Evolutionary conservation across 2,888 invertebrate genomes (phyloP).

Genomic region (Cacoxenus indagator): DNA sequence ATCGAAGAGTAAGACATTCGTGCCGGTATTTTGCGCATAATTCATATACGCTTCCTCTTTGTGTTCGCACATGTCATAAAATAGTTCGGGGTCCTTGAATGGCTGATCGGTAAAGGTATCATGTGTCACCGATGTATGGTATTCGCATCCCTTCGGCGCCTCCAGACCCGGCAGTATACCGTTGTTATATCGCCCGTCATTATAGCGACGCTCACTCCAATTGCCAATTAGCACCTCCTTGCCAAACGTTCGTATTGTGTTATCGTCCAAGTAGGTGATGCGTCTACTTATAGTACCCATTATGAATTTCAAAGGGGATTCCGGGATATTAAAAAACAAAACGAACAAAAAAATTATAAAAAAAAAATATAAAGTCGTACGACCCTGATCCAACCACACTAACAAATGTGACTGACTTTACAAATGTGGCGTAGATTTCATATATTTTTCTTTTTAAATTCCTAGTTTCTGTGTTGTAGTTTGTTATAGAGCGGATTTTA

Average conservation of each 20-base stretch:
- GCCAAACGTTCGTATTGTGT: conserved; percentile 23
- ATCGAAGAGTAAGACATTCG: neutral
- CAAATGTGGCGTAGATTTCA: too few relatives aligned
- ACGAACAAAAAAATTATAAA: neutral
- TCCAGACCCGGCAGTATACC: conserved; percentile 34
- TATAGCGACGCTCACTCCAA: conserved; percentile 35
- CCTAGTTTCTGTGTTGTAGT: too few relatives aligned
- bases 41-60: conserved; percentile 26
- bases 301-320: too few relatives aligned
- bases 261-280: conserved; percentile 35
- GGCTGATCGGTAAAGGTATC: neutral
- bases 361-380: neutral
- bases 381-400: too few relatives aligned
- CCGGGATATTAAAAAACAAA: too few relatives aligned
- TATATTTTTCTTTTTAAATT: too few relatives aligned
- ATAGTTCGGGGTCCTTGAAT: conserved; percentile 13
- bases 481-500: too few relatives aligned
- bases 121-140: neutral
- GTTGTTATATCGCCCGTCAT: conserved; percentile 13
- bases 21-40: conserved; percentile 24
- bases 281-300: too few relatives aligned
- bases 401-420: too few relatives aligned
- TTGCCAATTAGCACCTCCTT: conserved; percentile 38
- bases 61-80: neutral
- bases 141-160: conserved; percentile 20